Base-by-base conservation (phyloP, 2,797 vertebrate genomes). In the Clamator glandarius region DNA sequence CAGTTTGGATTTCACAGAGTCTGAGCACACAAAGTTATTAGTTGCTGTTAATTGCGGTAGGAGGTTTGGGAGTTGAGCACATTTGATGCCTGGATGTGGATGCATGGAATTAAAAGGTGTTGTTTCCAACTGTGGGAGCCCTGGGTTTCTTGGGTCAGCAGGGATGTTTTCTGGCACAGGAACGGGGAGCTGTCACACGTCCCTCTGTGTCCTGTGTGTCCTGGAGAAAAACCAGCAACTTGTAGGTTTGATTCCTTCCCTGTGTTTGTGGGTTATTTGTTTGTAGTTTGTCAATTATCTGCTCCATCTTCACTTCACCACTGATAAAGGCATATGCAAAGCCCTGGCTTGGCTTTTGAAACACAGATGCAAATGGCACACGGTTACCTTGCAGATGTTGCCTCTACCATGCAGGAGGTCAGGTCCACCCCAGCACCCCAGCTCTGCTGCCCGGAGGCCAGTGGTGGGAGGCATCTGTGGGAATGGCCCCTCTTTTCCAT, bases 371-470 rank as follows among this genome's bases (percentile, higher is more conserved):
- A 86, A 61, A 87, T 81, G 0, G 11, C 9, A 8, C 2, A 1
- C 1, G 13, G 52, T 4, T 3, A 0, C 2, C 1, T 9, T 3
- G 64, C 35, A 16, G 59, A 1, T 16, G 46, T 1, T 6, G 78
- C 31, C 55, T 10, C 44, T 12, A 8, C 19, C 4, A 0, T 2
- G 46, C 41, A 61, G 46, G 57, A 67, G 20, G 42, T 2, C 9
- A 4, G 33, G 57, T 35, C 66, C 28, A 5, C 25, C 36, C 5
- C 58, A 72, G 66, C 5, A 6, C 67, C 55, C 1, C 2, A 9
- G 1, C 12, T 19, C 64, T 6, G 2, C 46, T 23, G n/a, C 1
- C 8, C 46, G 2, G 8, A 29, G 88, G 90, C 59, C 10, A 6
- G 2, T 8, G 57, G 29, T 33, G 87, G 87, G 81, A 72, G 28